Evolutionary conservation across 1,140 invertebrate species (phyloP), one percentile per base, ranked within the genome.

Genomic region (Lordiphosa mommai): DNA sequence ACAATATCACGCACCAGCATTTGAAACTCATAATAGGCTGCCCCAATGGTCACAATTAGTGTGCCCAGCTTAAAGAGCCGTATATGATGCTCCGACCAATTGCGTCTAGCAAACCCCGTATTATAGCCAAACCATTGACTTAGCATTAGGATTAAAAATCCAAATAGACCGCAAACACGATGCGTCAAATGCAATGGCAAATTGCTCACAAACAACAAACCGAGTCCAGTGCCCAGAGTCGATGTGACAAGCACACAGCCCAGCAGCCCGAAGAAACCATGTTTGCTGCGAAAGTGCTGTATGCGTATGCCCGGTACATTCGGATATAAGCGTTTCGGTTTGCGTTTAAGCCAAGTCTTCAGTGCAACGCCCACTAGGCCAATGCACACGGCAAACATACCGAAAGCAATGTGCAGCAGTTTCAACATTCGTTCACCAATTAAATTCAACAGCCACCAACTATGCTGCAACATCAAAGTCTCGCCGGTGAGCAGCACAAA

Each of bases 81-180:
- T 4, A 71, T 37, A 4, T n/a, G 1, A 0, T 16, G 3, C 0
- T 3, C 0, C 0, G 1, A 0, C 63, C 73, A 77, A 14, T 77
- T 46, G n/a, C 58, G 29, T 0, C 38, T 20, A 2, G 50, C 23
- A 14, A 73, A 80, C 0, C 38, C 64, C 9, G 47, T 29, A 9
- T 55, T 65, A 14, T 38, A 68, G 41, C 41, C 34, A 9, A 60
- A 69, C 16, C 50, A 23, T 14, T 52, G 38, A 1, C 69, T 41
- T 13, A 30, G 17, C 30, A 40, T 33, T 8, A 53, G 4, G 2
- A 14, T 0, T 0, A 51, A 1, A 2, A 69, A 64, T 8, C 55
- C 17, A 0, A 1, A 0, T 0, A 79, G 1, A 0, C 69, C 51
- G 0, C 34, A n/a, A 0, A 64, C 0, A 0, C 64, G 55, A 33